Evolutionary conservation across 2,113 vertebrate genomes (phyloP).

Genomic region (Bucco capensis): DNA sequence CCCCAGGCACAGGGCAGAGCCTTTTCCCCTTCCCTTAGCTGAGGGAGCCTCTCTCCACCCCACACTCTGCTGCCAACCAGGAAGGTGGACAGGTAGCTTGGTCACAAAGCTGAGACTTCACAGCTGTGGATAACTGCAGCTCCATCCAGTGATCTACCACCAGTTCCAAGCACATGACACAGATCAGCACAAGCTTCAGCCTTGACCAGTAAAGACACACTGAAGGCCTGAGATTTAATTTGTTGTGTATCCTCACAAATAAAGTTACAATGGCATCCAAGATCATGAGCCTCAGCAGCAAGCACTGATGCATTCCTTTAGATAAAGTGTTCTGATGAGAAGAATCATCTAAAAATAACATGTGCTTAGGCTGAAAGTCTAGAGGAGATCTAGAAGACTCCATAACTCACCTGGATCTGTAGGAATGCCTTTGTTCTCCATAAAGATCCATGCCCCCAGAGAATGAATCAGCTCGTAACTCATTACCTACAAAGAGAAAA

Average conservation of each 20-base stretch:
- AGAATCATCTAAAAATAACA: neutral
- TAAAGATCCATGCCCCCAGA: slow-evolving; percentile 78
- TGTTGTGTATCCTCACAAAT: neutral
- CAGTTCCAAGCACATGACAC: neutral
- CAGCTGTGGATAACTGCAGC: neutral
- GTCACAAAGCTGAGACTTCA: neutral
- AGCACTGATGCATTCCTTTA: neutral
- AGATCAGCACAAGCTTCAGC: neutral
- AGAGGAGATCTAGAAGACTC: slow-evolving; percentile 81
- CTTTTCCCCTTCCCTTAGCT: neutral
- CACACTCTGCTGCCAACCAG: neutral
- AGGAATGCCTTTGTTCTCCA: slow-evolving; percentile 77
- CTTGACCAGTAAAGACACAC: neutral
- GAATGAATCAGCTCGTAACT: slow-evolving; percentile 80
- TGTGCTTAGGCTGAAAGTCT: slow-evolving; percentile 79
- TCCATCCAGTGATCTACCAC: neutral
- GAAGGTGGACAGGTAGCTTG: neutral
- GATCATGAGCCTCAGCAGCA: neutral
- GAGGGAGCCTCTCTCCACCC: no score
- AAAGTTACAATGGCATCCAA: neutral
- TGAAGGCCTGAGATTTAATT: neutral
- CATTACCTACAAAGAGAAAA: slow-evolving; percentile 73
- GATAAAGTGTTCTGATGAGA: neutral
- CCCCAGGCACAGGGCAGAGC: rapidly evolving
- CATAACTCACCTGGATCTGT: slow-evolving; percentile 82